Evolutionary conservation across 1,140 invertebrate species (phyloP), one percentile per base, ranked within the genome.

Genomic region (Drosophila pallidifrons): DNA sequence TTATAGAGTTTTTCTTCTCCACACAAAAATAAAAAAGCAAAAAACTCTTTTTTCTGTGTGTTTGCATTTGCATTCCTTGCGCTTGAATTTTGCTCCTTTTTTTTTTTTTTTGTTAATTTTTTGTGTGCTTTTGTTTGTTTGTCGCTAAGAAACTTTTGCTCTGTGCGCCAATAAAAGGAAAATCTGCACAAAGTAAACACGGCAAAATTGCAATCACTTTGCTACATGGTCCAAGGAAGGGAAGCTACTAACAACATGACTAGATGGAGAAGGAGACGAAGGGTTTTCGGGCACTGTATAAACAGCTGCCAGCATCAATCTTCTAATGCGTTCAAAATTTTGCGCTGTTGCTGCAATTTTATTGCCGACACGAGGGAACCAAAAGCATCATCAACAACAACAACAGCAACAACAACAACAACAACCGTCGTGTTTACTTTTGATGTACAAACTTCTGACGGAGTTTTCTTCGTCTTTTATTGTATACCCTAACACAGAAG

Each of bases 231-330:
- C 54, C 16, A 15, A 57, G 32, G 20, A 28, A 35, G 35, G 20
- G 20, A 25, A 25, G 3, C 3, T 25, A 4, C 20, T 25, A 25
- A 25, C 20, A 25, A 25, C 20, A 25, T 32, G 32, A 7, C 6
- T 5, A 32, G 30, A 32, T 6, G 30, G 5, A 32, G 30, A 32
- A 32, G 30, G 35, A 8, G 41, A 7, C 11, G 11, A 43, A 4
- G 8, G 52, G 10, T n/a, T 55, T 38, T 35, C 20, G 28, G 38
- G 38, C 41, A 13, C 72, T 78, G 64, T 77, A 58, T 68, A 87
- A 83, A 87, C 83, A 87, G 85, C 83, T 86, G 80, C 77, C 83
- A 88, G 83, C 83, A 87, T 88, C 83, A 87, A 87, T 87, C 83
- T 87, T 88, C 83, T 87, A 87, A 87, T 87, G 83, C 83, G 83